phyloP scores from a whole-genome alignment of 2,113 vertebrate genomes.

The Rhinolophus sinicus region DNA sequence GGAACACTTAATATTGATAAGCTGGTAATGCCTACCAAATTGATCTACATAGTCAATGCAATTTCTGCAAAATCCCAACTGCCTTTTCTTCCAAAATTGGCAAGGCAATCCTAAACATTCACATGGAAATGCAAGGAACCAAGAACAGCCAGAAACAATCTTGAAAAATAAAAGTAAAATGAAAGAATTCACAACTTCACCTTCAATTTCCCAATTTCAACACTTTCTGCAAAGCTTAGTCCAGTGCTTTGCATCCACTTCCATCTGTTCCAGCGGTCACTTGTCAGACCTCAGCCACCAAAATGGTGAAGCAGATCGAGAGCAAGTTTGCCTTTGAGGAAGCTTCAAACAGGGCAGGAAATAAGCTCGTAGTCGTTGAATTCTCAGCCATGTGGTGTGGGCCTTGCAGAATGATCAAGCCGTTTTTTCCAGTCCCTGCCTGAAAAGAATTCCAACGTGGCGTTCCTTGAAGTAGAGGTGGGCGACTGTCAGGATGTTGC shows the following conservation, averaged over 20 bases:
- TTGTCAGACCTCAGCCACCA: not conserved
- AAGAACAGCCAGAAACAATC: not conserved
- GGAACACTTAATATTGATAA: not conserved
- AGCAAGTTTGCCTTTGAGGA: conserved; percentile 51
- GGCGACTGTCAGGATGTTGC: too few relatives aligned
- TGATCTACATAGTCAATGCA: not conserved
- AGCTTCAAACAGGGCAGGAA: too few relatives aligned
- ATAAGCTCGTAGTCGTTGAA: too few relatives aligned
- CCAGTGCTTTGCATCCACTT: rapidly evolving
- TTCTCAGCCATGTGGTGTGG: too few relatives aligned
- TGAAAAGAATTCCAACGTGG: too few relatives aligned
- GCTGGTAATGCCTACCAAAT: not conserved
- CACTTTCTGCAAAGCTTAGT: not conserved
- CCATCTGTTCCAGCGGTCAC: rapidly evolving
- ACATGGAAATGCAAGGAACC: not conserved
- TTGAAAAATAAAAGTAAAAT: not conserved
- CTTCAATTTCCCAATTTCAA: not conserved
- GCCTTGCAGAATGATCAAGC: too few relatives aligned
- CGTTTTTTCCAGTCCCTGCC: too few relatives aligned
- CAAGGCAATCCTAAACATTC: not conserved
- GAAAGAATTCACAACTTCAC: not conserved
- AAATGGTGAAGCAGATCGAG: conserved; percentile 83
- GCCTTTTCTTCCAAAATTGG: not conserved
- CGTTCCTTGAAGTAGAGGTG: too few relatives aligned
- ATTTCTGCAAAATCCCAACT: not conserved